phyloP scores from a whole-genome alignment of 1,140 invertebrate species.

The Trichogramma pretiosum region DNA sequence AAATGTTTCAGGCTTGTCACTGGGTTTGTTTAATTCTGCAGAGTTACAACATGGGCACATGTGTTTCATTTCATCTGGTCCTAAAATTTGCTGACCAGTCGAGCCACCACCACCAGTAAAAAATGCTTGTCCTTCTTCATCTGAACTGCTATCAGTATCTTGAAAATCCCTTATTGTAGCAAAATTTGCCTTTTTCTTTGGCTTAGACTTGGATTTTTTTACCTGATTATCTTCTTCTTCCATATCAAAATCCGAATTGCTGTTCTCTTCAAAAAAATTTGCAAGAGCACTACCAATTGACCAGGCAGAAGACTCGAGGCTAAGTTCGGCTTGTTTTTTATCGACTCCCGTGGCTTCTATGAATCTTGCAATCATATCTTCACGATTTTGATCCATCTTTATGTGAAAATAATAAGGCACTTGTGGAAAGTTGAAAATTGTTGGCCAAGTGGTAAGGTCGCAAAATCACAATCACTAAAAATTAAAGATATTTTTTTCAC shows the following conservation, averaged over 20 bases:
- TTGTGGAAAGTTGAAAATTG: too few species aligned
- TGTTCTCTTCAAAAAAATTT: slow-evolving; percentile 65
- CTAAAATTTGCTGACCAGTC: slow-evolving; percentile 93
- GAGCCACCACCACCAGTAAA: slow-evolving; percentile 91
- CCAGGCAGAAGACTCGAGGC: slow-evolving; percentile 81
- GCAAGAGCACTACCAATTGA: slow-evolving; percentile 74
- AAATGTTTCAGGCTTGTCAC: too few species aligned
- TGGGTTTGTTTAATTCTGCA: slow-evolving; percentile 36
- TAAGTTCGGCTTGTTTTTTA: slow-evolving; percentile 74
- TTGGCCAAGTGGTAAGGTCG: too few species aligned
- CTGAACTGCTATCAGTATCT: slow-evolving; percentile 42
- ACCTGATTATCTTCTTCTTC: slow-evolving; percentile 31
- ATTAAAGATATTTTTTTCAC: too few species aligned
- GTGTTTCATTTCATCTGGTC: slow-evolving; percentile 87
- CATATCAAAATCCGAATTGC: slow-evolving; percentile 39
- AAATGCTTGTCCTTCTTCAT: slow-evolving; percentile 74
- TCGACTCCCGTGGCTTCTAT: slow-evolving; percentile 74
- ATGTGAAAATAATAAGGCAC: too few species aligned
- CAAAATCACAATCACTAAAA: too few species aligned
- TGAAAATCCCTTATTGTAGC: slow-evolving; percentile 33
- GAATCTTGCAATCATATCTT: slow-evolving; percentile 71
- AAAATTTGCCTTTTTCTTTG: slow-evolving; percentile 29
- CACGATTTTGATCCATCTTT: too few species aligned
- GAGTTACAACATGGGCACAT: slow-evolving; percentile 72
- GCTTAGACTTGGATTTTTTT: slow-evolving; percentile 21